Evolutionary conservation across 2,888 invertebrate species (phyloP), one percentile per base, ranked within the genome.

Genomic region (Brachyptera risi): DNA sequence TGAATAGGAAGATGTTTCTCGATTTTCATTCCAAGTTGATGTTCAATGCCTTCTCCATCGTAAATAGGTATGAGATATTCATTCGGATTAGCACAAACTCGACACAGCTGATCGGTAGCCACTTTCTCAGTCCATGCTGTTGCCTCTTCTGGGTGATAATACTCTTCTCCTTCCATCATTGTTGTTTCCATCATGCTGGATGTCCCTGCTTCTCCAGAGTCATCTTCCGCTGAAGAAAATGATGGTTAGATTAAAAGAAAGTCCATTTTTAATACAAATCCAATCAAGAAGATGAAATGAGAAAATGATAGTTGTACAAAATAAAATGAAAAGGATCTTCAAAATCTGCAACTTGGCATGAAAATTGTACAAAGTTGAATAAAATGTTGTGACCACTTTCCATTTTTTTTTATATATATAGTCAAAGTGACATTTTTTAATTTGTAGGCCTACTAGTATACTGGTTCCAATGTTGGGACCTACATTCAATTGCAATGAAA

Each of bases 1-100:
- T n/a, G 15, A 67, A 87, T 79, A 1, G 87, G 86, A 58, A 88
- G 73, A 73, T 87, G 80, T 64, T 78, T 77, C 65, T 83, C 78
- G 67, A 88, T 84, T 76, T 86, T 86, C 1, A 74, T 77, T 21
- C 79, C 76, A 13, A 88, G 70, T 60, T 82, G 78, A 68, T 83
- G 82, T 66, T 79, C 79, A 9, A 79, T 67, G 1, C 85, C 86
- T 69, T 86, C 84, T 0, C 79, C 83, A 15, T 78, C 76, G 68
- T 82, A 86, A 68, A 88, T 84, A 5, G 83, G 82, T 59, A 86
- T 79, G 21, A 82, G 72, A 63, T 77, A 74, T 60, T 80, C 77
- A 23, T 77, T 79, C 26, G 74, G 67, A 44, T 76, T 77, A 19
- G 82, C 84, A 69, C 85, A 85, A 38, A 79, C 73, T 58, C 84